Base-by-base conservation (phyloP, 2,888 invertebrate species). In the Anticlea derivata region DNA sequence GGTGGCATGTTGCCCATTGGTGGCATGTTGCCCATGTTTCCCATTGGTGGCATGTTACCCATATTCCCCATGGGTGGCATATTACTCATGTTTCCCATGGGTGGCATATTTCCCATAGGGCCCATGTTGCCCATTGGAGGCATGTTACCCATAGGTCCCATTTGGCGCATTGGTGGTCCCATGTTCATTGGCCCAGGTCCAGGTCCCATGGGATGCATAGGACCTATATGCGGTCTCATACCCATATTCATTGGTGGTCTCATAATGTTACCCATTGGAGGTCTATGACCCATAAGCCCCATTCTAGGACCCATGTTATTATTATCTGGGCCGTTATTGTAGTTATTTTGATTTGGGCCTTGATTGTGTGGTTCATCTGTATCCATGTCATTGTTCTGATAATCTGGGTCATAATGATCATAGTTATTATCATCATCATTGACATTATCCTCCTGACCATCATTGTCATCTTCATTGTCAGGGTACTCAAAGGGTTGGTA, bases 401-500 rank as follows among this genome's bases (percentile, higher is more conserved):
- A 83, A 31, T 86, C 80, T 54, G 83, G 75, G 49, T 85, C 79
- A 27, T 70, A 65, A 50, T 80, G 80, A 45, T 83, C 79, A 53
- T 84, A 75, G 50, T 65, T 59, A 27, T 73, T 66, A 46, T 77
- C 73, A 37, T 80, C 73, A 48, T 77, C 65, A 22, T 68, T 66
- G 47, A 75, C 75, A 33, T 70, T 60, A 55, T 65, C 64, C 24
- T 78, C 72, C 49, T 57, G 54, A 22, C 39, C 62, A 51, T 80
- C 78, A 53, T 64, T 58, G 33, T 83, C 80, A 62, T 67, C 70
- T 41, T 83, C 80, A 47, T 70, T 75, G 10, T 73, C 73, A 43
- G 89, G 87, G 66, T 90, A 90, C 68, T 87, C 86, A 78, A 88
- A 89, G 43, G 87, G 89, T 61, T 75, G 78, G 39, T 78, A 84